Evolutionary conservation across 2,113 vertebrate species (phyloP).

Genomic region (Todiramphus saurophagus): DNA sequence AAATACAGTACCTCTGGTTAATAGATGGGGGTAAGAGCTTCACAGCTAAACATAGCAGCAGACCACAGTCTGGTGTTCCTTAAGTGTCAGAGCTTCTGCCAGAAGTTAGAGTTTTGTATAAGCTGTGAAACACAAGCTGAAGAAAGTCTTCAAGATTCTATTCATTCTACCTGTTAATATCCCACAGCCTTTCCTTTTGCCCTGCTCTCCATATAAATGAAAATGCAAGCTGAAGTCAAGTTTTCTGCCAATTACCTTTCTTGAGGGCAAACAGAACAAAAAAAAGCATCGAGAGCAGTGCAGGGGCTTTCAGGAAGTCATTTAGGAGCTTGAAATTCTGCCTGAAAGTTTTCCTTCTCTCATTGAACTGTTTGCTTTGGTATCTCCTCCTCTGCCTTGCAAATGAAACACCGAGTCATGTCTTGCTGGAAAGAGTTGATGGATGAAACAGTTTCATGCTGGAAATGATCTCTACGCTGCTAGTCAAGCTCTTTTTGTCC

Average conservation of each 20-base stretch:
- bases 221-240: background rate
- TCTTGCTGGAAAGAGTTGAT: background rate
- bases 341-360: background rate
- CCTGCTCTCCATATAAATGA: background rate
- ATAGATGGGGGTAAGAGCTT: background rate
- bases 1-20: background rate
- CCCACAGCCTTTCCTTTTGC: background rate
- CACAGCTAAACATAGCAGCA: background rate
- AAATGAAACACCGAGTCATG: background rate
- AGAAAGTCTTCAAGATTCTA: background rate
- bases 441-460: background rate
- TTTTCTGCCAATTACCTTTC: background rate
- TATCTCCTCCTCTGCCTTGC: background rate
- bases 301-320: background rate
- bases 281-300: background rate
- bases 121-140: background rate
- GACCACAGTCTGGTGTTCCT: background rate
- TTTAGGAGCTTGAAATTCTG: background rate
- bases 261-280: background rate
- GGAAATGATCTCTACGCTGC: background rate
- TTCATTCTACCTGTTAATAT: background rate
- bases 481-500: constrained; percentile 30
- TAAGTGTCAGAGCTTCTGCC: background rate
- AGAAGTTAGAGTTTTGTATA: background rate
- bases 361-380: background rate